These are phyloP conservation scores for Oreochromis spilurus DNA, from an alignment of 2,113 vertebrate species.

Conservation along the genomic window DNA sequence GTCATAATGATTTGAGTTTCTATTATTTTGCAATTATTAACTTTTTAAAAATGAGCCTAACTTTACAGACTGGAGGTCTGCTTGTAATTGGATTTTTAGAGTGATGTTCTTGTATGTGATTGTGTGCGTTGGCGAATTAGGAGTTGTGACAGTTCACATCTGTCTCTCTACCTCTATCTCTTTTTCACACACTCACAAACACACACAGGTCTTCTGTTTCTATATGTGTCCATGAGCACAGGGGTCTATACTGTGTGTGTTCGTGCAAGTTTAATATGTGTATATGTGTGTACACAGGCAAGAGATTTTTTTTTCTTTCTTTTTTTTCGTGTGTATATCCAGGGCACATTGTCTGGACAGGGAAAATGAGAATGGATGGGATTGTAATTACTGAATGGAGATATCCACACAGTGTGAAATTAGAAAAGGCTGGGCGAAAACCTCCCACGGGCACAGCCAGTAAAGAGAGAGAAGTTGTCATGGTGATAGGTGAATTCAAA, in stretches of 20 bases:
- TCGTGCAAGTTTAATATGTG: neutral
- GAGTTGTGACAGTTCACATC: conserved; percentile 51
- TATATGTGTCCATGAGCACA: neutral
- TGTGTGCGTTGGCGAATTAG: conserved; percentile 30
- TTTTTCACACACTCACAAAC: neutral
- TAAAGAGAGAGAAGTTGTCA: conserved; percentile 68
- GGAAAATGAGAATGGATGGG: conserved; percentile 70
- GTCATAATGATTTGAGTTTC: neutral
- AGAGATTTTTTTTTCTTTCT: conserved; percentile 1
- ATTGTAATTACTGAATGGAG: conserved; percentile 73
- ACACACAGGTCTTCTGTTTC: neutral
- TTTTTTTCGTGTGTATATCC: conserved; percentile 24
- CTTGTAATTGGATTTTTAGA: conserved; percentile 63
- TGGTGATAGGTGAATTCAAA: conserved; percentile 71
- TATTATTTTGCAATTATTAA: conserved; percentile 47
- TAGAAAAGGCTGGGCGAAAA: conserved; percentile 67
- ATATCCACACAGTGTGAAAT: conserved; percentile 77
- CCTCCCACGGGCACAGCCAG: conserved; percentile 59
- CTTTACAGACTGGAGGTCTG: conserved; percentile 18
- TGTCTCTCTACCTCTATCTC: conserved; percentile 33
- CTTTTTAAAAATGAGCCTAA: conserved; percentile 33
- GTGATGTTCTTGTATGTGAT: conserved; percentile 30
- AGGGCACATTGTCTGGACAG: conserved; percentile 65
- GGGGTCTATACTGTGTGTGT: conserved; percentile 7
- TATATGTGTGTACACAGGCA: conserved; percentile 16